Evolutionary conservation across 2,888 invertebrate genomes (phyloP), one percentile per base, ranked within the genome.

Genomic region (Empis livida): DNA sequence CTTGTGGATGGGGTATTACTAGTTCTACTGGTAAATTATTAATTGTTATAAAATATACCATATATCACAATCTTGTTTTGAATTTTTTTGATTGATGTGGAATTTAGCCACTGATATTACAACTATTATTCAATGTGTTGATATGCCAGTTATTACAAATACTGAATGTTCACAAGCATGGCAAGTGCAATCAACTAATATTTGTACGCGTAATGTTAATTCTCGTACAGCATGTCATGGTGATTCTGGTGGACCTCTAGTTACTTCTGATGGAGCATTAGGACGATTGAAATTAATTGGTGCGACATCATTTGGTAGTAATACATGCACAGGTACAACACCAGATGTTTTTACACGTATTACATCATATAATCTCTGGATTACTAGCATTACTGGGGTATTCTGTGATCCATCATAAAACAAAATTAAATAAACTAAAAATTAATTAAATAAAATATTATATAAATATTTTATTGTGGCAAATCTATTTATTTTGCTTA

Each of bases 211-310:
- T 23, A 43, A 46, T 8, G 59, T 39, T 5, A 6, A 17, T 31
- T 41, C 44, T 38, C 15, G 45, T 40, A 46, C 64, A 38, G 59
- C 60, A 35, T 64, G 64, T 55, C 55, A 53, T n/a, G 63, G 66
- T 13, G 65, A 67, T 49, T 65, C 62, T 13, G 66, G 66, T 17
- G 66, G 62, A 48, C 64, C 65, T 45, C 52, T 66, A 54, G 59
- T 56, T 13, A 44, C 49, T 30, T 17, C 23, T 27, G 45, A 45
- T 35, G 23, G 23, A 8, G 44, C n/a, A n/a, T n/a, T 43, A 13
- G 48, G 46, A 3, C 31, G 30, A 20, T 32, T 45, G 11, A 46
- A 44, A 40, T 31, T 53, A 15, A 43, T 53, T 30, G 53, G 52
- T 10, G 11, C 51, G n/a, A 49, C 51, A 35, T 51, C 54, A 23